These are phyloP conservation scores for Eulemur rufifrons DNA, from an alignment of 2,113 vertebrate genomes.

Conservation along the genomic window DNA sequence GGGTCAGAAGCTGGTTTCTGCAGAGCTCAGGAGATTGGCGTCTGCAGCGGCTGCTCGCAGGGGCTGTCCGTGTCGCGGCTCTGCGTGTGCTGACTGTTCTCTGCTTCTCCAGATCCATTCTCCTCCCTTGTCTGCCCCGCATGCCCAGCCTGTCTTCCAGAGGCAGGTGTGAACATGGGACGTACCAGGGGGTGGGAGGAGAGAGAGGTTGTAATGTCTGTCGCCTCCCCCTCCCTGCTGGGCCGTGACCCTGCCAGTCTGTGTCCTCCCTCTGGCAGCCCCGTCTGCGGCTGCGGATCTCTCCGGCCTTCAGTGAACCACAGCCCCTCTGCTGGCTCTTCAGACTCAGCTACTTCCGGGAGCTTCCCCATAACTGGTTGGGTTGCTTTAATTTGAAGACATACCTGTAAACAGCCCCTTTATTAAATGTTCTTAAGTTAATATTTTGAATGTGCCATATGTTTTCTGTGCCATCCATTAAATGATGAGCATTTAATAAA, in stretches of 20 bases:
- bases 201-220: neutral
- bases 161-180: neutral
- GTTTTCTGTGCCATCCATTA: neutral
- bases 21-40: accelerated
- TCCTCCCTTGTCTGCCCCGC: neutral
- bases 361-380: neutral
- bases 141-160: neutral
- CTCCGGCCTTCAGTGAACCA: neutral
- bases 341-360: neutral
- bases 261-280: neutral
- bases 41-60: neutral
- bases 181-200: neutral
- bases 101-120: neutral
- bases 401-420: neutral
- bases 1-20: neutral
- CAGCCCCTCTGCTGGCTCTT: neutral
- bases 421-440: neutral
- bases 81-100: neutral
- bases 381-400: neutral
- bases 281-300: too few relatives aligned
- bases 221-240: neutral
- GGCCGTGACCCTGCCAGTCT: neutral
- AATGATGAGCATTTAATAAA: neutral
- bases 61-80: too few relatives aligned
- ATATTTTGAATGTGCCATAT: neutral